Conservation (phyloP, 2,888 invertebrate genomes). For the Hemistola chrysoprasaria region DNA sequence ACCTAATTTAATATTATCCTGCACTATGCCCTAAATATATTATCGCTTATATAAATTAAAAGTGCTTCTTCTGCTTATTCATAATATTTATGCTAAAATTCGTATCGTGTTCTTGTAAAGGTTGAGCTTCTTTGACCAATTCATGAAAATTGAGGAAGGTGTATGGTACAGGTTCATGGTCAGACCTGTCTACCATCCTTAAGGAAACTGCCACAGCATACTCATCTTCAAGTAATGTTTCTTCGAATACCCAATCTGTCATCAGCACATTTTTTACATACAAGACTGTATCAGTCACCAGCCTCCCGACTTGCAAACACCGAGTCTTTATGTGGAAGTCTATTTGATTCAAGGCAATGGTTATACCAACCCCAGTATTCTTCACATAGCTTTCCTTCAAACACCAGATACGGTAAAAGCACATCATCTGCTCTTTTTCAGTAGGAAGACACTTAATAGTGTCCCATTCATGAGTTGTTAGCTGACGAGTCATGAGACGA, state of each 20-base stretch:
- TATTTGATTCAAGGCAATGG: conserved; percentile 87
- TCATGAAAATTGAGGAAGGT: conserved; percentile 81
- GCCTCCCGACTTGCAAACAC: conserved; percentile 59
- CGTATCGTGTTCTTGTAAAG: conserved; percentile 69
- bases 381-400: conserved; percentile 97
- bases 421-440: conserved; percentile 86
- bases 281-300: conserved; percentile 85
- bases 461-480: conserved; percentile 91
- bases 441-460: conserved; percentile 82
- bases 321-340: conserved; percentile 87
- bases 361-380: conserved; percentile 93
- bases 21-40: too few relatives aligned
- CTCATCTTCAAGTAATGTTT: conserved; percentile 87
- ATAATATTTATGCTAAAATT: conserved; percentile 82
- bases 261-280: conserved; percentile 81
- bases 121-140: conserved; percentile 79
- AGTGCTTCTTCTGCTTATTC: conserved; percentile 71
- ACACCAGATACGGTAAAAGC: conserved; percentile 96
- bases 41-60: conserved; percentile 27
- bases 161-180: conserved; percentile 59
- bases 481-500: conserved; percentile 92
- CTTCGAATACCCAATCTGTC: conserved; percentile 90
- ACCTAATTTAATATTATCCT: too few relatives aligned
- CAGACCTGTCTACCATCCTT: conserved; percentile 43
- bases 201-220: conserved; percentile 92